Conservation (phyloP, 2,113 vertebrate species). For the Lepisosteus oculatus region DNA sequence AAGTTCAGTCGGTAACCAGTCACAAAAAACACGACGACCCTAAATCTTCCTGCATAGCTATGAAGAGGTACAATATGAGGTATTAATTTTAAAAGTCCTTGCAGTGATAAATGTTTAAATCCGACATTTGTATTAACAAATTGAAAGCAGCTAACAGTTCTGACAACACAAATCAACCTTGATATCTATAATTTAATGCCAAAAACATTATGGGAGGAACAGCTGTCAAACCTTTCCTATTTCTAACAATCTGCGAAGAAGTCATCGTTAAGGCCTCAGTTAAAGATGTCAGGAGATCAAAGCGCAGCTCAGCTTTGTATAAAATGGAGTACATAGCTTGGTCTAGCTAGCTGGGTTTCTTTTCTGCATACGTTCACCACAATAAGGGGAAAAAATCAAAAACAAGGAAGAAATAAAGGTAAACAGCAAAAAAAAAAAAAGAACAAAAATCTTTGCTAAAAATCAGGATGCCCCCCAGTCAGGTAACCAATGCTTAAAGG, state of each 20-base stretch:
- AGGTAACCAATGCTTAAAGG: slow-evolving; percentile 40
- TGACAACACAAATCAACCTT: too few relatives aligned
- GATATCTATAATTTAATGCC: too few relatives aligned
- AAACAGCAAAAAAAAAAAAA: slow-evolving; percentile 41
- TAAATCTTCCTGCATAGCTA: too few relatives aligned
- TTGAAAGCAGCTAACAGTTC: too few relatives aligned
- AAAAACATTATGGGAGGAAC: slow-evolving; percentile 39
- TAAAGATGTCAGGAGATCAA: slow-evolving; percentile 58
- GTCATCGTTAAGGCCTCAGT: slow-evolving; percentile 74
- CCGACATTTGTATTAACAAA: too few relatives aligned
- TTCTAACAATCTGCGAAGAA: slow-evolving; percentile 52
- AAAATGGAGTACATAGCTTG: not conserved
- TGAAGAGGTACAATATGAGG: too few relatives aligned
- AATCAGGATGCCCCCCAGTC: slow-evolving; percentile 49
- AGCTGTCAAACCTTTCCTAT: slow-evolving; percentile 40
- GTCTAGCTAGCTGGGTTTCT: too few relatives aligned
- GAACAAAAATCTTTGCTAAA: slow-evolving; percentile 63
- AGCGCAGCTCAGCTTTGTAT: slow-evolving; percentile 37
- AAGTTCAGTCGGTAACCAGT: too few relatives aligned
- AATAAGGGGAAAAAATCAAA: slow-evolving; percentile 12
- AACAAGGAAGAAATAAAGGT: slow-evolving; percentile 20
- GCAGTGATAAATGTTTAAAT: too few relatives aligned
- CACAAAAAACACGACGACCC: too few relatives aligned
- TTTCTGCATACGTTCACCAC: too few relatives aligned
- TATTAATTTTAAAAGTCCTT: too few relatives aligned